Evolutionary conservation across 2,888 invertebrate genomes (phyloP).

Genomic region (Melanotus villosus): DNA sequence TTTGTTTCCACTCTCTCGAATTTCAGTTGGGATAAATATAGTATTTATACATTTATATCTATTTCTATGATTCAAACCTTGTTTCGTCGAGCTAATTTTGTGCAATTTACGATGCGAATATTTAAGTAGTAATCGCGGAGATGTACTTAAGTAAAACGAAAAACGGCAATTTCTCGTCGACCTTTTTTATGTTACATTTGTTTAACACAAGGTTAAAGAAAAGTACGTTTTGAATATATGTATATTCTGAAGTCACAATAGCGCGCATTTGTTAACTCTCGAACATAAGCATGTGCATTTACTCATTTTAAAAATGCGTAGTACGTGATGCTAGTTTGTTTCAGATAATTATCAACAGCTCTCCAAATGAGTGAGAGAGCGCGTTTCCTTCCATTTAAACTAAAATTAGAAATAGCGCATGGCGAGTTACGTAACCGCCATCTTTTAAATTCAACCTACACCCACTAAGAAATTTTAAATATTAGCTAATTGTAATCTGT

Average conservation of each 20-base stretch:
- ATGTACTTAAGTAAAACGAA: too few species aligned
- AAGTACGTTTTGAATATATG: neutral
- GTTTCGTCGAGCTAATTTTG: too few species aligned
- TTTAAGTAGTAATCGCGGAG: too few species aligned
- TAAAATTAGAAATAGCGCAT: constrained; percentile 46
- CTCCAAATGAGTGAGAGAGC: constrained; percentile 25
- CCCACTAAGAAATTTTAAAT: constrained; percentile 42
- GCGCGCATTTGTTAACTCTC: constrained; percentile 9
- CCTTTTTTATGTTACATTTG: too few species aligned
- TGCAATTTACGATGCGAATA: too few species aligned
- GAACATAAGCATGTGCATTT: constrained; percentile 6
- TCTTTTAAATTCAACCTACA: constrained; percentile 43
- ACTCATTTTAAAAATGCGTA: constrained; percentile 1
- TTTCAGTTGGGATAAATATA: constrained; percentile 15
- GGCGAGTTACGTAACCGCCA: constrained; percentile 41
- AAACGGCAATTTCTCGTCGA: too few species aligned
- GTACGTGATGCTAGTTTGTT: constrained; percentile 9
- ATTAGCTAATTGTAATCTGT: constrained; percentile 37
- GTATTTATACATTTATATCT: too few species aligned
- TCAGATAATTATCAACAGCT: constrained; percentile 18
- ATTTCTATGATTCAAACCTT: too few species aligned
- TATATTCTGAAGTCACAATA: constrained; percentile 1
- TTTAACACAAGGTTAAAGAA: too few species aligned
- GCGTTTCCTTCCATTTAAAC: constrained; percentile 44
- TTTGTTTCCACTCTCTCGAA: constrained; percentile 7